A percentile compares a stretch with the other conserved stretches of the same genome.
phyloP scores from a whole-genome alignment of 2,888 invertebrate genomes.

The Onthophagus sagittarius region DNA sequence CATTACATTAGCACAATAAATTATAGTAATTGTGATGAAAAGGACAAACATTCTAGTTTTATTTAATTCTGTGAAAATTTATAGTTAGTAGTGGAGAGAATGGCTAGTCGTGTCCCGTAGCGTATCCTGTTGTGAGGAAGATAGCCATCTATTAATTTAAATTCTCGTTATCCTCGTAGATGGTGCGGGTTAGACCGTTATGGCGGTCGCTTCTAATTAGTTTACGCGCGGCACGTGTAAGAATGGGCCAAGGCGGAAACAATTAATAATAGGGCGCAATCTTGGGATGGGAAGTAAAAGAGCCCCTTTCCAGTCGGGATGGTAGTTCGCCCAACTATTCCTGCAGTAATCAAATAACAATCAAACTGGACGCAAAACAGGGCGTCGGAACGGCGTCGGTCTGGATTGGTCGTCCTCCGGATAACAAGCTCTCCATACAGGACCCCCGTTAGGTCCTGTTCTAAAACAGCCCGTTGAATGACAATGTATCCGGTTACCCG shows the following conservation, averaged over 20 bases:
- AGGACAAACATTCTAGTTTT: not conserved
- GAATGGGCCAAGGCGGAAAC: conserved; percentile 16
- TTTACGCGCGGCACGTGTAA: conserved; percentile 14
- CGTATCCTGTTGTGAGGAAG: not conserved
- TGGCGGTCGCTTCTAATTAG: conserved; percentile 16
- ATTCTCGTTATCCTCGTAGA: not conserved
- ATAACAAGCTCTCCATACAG: not conserved
- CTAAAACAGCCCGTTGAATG: not conserved
- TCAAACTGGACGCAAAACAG: conserved; percentile 30
- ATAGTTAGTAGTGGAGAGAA: not conserved
- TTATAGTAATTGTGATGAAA: too few relatives aligned
- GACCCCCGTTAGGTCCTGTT: not conserved
- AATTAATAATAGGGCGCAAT: conserved; percentile 8
- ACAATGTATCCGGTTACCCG: not conserved
- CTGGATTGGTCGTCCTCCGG: not conserved
- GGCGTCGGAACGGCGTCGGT: not conserved
- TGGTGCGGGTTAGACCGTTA: conserved; percentile 5
- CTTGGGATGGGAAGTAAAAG: not conserved
- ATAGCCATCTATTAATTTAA: conserved; percentile 11
- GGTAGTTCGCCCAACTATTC: conserved; percentile 30
- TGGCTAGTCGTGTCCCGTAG: not conserved
- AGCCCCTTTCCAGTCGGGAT: not conserved
- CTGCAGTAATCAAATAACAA: conserved; percentile 38
- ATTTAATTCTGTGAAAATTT: not conserved
- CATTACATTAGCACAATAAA: too few relatives aligned